Conservation (phyloP, 1,140 invertebrate genomes). For the Brachionus asplanchnoidis region DNA sequence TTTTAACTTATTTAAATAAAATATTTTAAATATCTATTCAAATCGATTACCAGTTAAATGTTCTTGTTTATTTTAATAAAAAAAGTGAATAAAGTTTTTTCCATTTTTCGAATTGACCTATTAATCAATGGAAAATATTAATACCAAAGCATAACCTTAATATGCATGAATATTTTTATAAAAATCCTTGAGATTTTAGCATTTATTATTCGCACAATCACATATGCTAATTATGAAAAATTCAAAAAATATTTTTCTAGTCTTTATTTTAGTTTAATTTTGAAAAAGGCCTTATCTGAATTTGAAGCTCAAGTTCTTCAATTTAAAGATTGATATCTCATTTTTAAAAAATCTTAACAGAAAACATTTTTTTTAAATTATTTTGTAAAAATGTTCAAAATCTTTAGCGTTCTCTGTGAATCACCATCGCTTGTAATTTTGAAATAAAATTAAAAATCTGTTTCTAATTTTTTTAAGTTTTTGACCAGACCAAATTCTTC, state of each 20-base stretch:
- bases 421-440: not conserved
- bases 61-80: too few species aligned
- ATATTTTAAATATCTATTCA: too few species aligned
- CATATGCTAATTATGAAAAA: not conserved
- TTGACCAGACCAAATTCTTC: not conserved
- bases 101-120: not conserved
- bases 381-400: not conserved
- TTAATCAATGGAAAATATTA: not conserved
- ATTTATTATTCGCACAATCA: not conserved
- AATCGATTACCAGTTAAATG: too few species aligned
- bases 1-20: not conserved
- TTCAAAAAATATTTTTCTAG: not conserved
- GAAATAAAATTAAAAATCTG: not conserved
- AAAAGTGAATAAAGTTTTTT: not conserved
- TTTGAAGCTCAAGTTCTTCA: not conserved
- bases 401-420: not conserved
- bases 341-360: not conserved
- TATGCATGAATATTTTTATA: not conserved
- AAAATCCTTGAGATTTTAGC: not conserved
- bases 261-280: not conserved
- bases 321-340: too few species aligned
- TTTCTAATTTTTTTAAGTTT: not conserved
- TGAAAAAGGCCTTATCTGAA: not conserved
- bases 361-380: not conserved
- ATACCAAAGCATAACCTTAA: not conserved